Percentiles rank a stretch among this genome's conserved stretches.
These are phyloP conservation scores for Papilio helenus DNA, from an alignment of 1,140 invertebrate genomes.

Conservation along the genomic window DNA sequence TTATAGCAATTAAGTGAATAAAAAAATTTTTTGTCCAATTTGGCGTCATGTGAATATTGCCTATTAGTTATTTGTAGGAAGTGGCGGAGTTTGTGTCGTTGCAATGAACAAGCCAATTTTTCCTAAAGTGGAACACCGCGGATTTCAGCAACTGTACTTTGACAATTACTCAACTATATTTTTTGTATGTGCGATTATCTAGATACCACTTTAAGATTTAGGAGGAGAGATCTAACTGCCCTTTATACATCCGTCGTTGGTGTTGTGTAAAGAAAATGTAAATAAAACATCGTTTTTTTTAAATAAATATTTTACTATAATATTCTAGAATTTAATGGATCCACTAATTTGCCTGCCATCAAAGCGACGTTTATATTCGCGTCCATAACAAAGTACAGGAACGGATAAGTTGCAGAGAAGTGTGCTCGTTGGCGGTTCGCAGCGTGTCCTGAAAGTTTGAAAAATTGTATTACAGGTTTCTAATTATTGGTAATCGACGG, in stretches of 20 bases:
- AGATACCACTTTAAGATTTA: neutral
- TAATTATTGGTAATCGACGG: neutral
- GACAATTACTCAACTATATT: no score
- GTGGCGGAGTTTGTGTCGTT: no score
- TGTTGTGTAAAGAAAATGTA: neutral
- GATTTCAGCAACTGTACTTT: no score
- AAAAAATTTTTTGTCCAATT: no score
- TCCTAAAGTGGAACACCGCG: no score
- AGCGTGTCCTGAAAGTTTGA: constrained; percentile 65
- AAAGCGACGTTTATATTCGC: constrained; percentile 88
- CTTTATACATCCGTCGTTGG: neutral
- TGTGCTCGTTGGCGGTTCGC: constrained; percentile 83
- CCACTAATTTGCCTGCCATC: constrained; percentile 91
- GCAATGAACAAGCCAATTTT: no score
- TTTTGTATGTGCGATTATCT: no score
- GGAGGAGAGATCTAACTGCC: neutral
- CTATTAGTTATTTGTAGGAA: no score
- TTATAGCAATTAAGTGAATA: no score
- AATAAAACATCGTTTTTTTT: constrained; percentile 46
- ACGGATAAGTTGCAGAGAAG: constrained; percentile 90
- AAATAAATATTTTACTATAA: constrained; percentile 58
- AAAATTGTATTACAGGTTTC: neutral
- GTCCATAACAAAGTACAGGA: constrained; percentile 92
- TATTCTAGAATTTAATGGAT: constrained; percentile 91
- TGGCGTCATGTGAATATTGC: no score